Conservation (phyloP, 2,113 vertebrate genomes). For the Tychaedon coryphoeus region DNA sequence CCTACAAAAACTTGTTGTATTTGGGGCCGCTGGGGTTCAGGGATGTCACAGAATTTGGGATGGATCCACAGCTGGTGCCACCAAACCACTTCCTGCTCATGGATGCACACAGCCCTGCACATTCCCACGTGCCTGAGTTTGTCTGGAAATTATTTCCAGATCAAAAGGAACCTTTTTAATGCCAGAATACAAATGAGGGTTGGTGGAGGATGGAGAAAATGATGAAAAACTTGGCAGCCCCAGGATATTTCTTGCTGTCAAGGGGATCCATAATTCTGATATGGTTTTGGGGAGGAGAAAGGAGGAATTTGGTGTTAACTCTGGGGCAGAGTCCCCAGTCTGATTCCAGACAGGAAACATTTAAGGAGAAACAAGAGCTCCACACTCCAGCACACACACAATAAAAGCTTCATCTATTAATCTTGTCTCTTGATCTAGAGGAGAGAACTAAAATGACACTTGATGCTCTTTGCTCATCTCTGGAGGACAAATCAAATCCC, state of each 20-base stretch:
- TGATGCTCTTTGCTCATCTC: constrained; percentile 53
- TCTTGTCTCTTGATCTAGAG: constrained; percentile 46
- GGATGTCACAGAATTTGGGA: neutral
- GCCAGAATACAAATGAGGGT: neutral
- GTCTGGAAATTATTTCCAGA: constrained; percentile 66
- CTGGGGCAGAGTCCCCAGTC: neutral
- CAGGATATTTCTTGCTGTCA: neutral
- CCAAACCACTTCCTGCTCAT: neutral
- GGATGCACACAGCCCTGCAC: neutral
- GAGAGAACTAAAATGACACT: constrained; percentile 37
- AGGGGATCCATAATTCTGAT: neutral
- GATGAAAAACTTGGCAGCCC: neutral
- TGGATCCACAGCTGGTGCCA: constrained; percentile 28
- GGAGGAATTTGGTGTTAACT: neutral
- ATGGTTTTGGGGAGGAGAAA: neutral
- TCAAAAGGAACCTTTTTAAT: constrained; percentile 51
- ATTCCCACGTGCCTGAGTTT: neutral
- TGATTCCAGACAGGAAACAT: neutral
- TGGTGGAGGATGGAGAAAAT: neutral
- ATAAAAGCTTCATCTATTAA: constrained; percentile 34
- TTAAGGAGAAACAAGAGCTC: neutral
- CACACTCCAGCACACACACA: neutral
- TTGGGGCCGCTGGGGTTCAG: neutral
- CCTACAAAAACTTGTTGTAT: neutral
- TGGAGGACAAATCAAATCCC: constrained; percentile 71